phyloP scores from a whole-genome alignment of 2,888 invertebrate genomes.

The Eupithecia subfuscata region DNA sequence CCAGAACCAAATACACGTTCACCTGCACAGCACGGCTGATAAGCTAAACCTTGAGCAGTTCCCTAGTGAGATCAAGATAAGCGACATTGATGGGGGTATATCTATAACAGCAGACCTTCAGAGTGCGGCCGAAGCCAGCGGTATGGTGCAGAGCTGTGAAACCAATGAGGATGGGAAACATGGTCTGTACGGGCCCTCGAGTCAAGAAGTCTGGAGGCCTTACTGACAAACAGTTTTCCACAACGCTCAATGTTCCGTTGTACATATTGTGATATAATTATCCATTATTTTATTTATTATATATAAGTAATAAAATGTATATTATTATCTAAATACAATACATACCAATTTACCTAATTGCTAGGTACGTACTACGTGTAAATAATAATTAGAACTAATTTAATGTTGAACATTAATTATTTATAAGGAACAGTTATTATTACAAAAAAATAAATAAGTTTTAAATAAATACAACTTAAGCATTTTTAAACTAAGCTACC shows the following conservation, averaged over 20 bases:
- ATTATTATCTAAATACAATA: neutral
- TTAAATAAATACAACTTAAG: neutral
- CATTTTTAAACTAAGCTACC: neutral
- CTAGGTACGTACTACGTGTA: constrained; percentile 3
- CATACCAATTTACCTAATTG: neutral
- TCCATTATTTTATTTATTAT: constrained; percentile 14
- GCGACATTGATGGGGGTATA: constrained; percentile 83
- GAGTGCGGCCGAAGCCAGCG: constrained; percentile 75
- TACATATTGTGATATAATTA: constrained; percentile 80
- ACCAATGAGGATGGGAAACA: constrained; percentile 82
- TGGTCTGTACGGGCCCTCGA: constrained; percentile 68
- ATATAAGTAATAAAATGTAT: neutral
- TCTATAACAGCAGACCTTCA: constrained; percentile 81
- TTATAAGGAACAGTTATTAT: constrained; percentile 67
- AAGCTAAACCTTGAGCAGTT: constrained; percentile 87
- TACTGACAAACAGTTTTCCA: constrained; percentile 72
- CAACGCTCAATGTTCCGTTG: constrained; percentile 66
- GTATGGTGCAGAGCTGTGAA: constrained; percentile 80
- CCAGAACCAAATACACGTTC: constrained; percentile 93
- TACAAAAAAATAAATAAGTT: constrained; percentile 35
- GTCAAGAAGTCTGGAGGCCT: constrained; percentile 89
- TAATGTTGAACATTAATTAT: constrained; percentile 81
- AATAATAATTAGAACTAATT: constrained; percentile 47
- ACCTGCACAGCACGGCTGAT: constrained; percentile 87
- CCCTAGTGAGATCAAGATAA: constrained; percentile 85